These are phyloP conservation scores for Acipenser ruthenus DNA, from an alignment of 2,797 vertebrate species.

Conservation along the genomic window DNA sequence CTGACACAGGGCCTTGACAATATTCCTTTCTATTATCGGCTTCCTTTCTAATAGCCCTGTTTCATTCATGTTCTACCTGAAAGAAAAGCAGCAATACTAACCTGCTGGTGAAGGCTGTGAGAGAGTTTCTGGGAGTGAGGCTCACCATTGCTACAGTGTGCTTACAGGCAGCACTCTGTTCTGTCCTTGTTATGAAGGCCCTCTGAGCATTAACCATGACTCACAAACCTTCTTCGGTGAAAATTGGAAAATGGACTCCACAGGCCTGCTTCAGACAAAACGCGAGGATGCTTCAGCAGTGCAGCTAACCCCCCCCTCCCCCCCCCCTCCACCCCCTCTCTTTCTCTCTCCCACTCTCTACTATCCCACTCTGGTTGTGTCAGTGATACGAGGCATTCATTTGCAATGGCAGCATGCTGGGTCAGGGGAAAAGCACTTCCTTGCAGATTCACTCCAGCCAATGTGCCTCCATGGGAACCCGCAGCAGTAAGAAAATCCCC, in stretches of 20 bases:
- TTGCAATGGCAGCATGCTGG: not conserved
- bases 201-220: not conserved
- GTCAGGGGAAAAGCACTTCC: not conserved
- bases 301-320: not conserved
- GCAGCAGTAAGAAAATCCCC: not conserved
- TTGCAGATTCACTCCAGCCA: not conserved
- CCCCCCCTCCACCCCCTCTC: not conserved
- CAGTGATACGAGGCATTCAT: not conserved
- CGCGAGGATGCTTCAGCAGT: not conserved
- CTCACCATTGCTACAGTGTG: not conserved
- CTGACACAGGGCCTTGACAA: no score
- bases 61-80: not conserved
- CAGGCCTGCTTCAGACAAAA: not conserved
- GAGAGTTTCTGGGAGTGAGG: not conserved
- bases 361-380: not conserved
- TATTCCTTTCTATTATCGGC: not conserved
- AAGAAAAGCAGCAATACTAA: not conserved
- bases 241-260: constrained; percentile 11
- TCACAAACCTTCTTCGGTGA: not conserved
- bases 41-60: not conserved
- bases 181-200: not conserved
- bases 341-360: not conserved
- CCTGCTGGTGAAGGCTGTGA: not conserved
- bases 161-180: not conserved
- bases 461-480: not conserved